Evolutionary conservation across 2,797 vertebrate species (phyloP), one percentile per base, ranked within the genome.

Genomic region (Avahi laniger): DNA sequence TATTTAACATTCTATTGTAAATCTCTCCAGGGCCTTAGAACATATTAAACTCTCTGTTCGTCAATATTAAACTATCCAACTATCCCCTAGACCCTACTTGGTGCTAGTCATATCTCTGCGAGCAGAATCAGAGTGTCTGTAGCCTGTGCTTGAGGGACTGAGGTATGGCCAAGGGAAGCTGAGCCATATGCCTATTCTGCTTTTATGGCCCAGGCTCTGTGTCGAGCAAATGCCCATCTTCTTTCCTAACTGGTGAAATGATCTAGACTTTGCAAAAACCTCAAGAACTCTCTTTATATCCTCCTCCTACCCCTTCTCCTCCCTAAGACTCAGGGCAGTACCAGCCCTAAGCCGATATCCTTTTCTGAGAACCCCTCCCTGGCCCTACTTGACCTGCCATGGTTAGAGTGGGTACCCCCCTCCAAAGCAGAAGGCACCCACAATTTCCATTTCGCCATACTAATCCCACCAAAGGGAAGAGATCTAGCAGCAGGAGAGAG

Each of bases 1-100:
- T 73, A 24, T 28, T 69, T 80, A 91, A 38, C 82, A 94, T 90
- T 89, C 89, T 91, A 93, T 79, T 91, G 13, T 48, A 76, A 92
- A 95, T 88, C 24, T 35, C 26, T 78, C 46, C 41, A 78, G 73
- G 17, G 14, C 5, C 13, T 91, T 73, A 35, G 41, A 93, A 96
- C 14, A 50, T 43, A 93, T 78, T 81, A 61, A 72, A 41, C 17
- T 57, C 33, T 88, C 11, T 76, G 17, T 72, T 93, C 41, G 17
- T 96, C 15, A 50, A 0, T 86, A 69, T 63, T 79, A 82, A 85
- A n/a, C 28, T 82, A 22, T 81, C 20, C 15, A 85, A n/a, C 28
- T 82, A 22, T 81, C 20, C 15, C 59, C 50, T 82, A 50, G 46
- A 38, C 10, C 18, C 48, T 59, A 28, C 46, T 75, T 82, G 54